A percentile compares a stretch with the other conserved stretches of the same genome.
Conservation (phyloP, 2,797 vertebrate species). For the Apodemus agrarius region DNA sequence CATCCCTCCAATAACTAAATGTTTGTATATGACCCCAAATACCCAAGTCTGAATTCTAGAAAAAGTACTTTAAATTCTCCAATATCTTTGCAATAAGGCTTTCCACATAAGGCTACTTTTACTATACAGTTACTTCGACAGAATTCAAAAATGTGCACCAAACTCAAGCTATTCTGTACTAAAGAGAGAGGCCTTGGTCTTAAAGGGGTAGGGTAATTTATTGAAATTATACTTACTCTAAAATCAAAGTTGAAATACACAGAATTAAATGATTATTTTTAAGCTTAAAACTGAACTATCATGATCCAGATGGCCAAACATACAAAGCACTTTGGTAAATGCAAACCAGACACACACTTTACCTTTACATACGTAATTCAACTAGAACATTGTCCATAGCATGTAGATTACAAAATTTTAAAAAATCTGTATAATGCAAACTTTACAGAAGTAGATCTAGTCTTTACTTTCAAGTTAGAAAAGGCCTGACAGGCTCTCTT, state of each 20-base stretch:
- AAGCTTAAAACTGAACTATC: conserved; percentile 75
- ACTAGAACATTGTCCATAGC: conserved; percentile 16
- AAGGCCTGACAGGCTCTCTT: conserved; percentile 63
- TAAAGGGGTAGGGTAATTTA: background rate
- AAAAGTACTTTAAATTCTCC: conserved; percentile 74
- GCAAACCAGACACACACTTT: conserved; percentile 62
- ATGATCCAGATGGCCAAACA: conserved; percentile 29
- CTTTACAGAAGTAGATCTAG: conserved; percentile 74
- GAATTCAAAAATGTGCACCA: conserved; percentile 69
- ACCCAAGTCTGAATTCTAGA: conserved; percentile 70
- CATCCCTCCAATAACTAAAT: conserved; percentile 43
- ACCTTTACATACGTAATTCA: conserved; percentile 59
- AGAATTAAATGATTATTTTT: conserved; percentile 75
- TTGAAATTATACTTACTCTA: conserved; percentile 78
- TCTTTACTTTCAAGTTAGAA: conserved; percentile 74
- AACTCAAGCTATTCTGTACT: conserved; percentile 58
- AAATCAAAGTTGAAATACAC: conserved; percentile 80
- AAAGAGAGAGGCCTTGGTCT: conserved; percentile 47
- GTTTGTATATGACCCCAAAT: conserved; percentile 55
- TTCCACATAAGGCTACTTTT: conserved; percentile 81
- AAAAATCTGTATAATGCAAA: conserved; percentile 75
- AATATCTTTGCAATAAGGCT: conserved; percentile 75
- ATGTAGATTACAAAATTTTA: conserved; percentile 59
- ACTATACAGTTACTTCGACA: conserved; percentile 73
- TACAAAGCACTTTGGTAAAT: conserved; percentile 49